A percentile compares a stretch with the other conserved stretches of the same genome.
phyloP scores from a whole-genome alignment of 2,113 vertebrate species.

The Hippocampus comes region DNA sequence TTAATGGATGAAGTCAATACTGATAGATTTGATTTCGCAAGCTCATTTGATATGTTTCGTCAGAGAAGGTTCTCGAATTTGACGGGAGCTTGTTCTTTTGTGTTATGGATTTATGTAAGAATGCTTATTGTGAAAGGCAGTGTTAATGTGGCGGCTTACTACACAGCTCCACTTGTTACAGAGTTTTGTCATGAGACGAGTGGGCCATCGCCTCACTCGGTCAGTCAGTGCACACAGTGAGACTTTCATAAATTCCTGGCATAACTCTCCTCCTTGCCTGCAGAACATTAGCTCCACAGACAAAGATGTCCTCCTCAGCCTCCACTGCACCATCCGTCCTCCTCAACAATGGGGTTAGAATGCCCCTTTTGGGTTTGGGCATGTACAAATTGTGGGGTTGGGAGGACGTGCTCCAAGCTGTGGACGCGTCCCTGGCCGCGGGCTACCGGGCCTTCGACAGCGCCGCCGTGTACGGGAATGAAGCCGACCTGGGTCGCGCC shows the following conservation, averaged over 20 bases:
- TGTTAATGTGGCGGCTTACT: not conserved
- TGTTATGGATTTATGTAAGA: not conserved
- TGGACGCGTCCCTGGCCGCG: constrained; percentile 72
- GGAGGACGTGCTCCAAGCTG: constrained; percentile 52
- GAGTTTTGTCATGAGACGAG: not conserved
- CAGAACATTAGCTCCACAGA: constrained; percentile 45
- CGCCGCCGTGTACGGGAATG: constrained; percentile 77
- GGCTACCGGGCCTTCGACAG: constrained; percentile 80
- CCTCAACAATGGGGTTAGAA: constrained; percentile 69
- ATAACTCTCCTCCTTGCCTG: constrained; percentile 13
- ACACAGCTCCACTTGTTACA: not conserved
- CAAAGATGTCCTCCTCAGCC: constrained; percentile 33
- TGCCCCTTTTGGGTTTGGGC: constrained; percentile 80
- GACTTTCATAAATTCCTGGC: not conserved
- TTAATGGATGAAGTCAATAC: not conserved
- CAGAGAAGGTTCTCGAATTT: not conserved
- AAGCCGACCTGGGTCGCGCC: constrained; percentile 68
- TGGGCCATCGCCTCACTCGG: not conserved
- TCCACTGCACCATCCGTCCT: constrained; percentile 37
- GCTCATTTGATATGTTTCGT: not conserved
- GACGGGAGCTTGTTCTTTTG: not conserved
- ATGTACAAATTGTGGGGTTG: constrained; percentile 68
- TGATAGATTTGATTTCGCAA: not conserved
- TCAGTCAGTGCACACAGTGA: not conserved
- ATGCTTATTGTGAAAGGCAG: not conserved